These are phyloP conservation scores for Caerostris darwini DNA, from an alignment of 1,140 invertebrate genomes.

Conservation along the genomic window DNA sequence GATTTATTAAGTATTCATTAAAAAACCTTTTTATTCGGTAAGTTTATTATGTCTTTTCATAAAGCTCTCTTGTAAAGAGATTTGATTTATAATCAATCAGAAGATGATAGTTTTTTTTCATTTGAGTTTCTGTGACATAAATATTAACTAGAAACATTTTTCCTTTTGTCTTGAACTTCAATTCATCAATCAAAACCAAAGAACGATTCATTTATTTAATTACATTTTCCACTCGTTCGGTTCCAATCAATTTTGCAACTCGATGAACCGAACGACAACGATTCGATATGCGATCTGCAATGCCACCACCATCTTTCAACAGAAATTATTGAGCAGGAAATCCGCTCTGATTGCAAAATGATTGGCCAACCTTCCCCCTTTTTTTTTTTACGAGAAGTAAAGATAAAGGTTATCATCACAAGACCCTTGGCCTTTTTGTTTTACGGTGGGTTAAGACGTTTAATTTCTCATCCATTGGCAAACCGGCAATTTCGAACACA, in stretches of 20 bases:
- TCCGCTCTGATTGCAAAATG: constrained; percentile 15
- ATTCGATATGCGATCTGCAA: background rate
- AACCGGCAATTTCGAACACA: constrained; percentile 51
- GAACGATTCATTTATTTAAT: no score
- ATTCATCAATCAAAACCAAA: no score
- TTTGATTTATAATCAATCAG: no score
- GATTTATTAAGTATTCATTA: no score
- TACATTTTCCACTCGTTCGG: no score
- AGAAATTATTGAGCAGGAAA: constrained; percentile 10
- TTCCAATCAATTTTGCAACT: background rate
- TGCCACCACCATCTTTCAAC: constrained; percentile 16
- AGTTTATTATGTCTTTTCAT: no score
- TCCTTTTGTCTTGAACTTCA: no score
- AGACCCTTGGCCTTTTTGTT: constrained; percentile 34
- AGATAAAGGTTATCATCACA: constrained; percentile 49
- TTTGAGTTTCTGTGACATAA: no score
- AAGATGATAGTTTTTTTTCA: no score
- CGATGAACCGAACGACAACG: background rate
- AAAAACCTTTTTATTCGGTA: no score
- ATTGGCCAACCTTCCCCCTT: background rate
- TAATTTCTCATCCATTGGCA: constrained; percentile 46
- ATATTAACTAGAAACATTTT: no score
- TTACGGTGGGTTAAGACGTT: constrained; percentile 43
- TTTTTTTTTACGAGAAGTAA: constrained; percentile 39
- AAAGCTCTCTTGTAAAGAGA: no score